phyloP scores from a whole-genome alignment of 2,113 vertebrate species.

The Synodontis membranacea region DNA sequence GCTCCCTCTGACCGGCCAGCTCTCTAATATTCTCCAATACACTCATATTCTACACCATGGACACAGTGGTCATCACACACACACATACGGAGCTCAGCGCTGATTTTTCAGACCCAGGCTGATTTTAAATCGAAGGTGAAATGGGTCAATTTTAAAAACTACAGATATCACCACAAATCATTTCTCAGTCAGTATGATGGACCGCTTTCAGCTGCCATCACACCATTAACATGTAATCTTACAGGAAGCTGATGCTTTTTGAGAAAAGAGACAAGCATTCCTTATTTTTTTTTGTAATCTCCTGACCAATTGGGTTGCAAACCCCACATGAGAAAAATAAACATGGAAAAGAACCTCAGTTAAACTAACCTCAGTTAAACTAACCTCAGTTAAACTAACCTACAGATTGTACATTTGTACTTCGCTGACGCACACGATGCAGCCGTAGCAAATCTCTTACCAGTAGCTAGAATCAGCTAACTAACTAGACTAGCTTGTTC shows the following conservation, averaged over 20 bases:
- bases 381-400: too few relatives aligned
- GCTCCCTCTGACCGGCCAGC: slow-evolving; percentile 7
- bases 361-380: too few relatives aligned
- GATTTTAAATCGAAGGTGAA: neutral
- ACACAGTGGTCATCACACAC: neutral
- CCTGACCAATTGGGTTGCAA: neutral
- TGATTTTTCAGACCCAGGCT: neutral
- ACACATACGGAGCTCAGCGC: neutral
- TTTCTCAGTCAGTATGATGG: neutral
- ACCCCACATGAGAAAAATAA: neutral
- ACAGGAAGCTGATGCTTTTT: too few relatives aligned
- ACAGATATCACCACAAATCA: neutral
- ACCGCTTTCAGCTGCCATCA: too few relatives aligned
- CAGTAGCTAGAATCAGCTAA: neutral
- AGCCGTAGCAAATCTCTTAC: neutral
- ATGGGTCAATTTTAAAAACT: neutral
- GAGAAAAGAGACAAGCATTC: too few relatives aligned
- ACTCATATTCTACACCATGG: neutral
- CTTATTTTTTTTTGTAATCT: too few relatives aligned
- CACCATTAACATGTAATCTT: neutral
- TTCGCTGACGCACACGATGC: too few relatives aligned
- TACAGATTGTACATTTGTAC: too few relatives aligned
- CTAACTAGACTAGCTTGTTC: neutral
- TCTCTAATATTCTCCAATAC: neutral
- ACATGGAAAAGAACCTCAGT: neutral